A percentile compares a stretch with the other conserved stretches of the same genome.
Evolutionary conservation across 2,888 invertebrate genomes (phyloP).

Genomic region (Chalcosyrphus nemorum): DNA sequence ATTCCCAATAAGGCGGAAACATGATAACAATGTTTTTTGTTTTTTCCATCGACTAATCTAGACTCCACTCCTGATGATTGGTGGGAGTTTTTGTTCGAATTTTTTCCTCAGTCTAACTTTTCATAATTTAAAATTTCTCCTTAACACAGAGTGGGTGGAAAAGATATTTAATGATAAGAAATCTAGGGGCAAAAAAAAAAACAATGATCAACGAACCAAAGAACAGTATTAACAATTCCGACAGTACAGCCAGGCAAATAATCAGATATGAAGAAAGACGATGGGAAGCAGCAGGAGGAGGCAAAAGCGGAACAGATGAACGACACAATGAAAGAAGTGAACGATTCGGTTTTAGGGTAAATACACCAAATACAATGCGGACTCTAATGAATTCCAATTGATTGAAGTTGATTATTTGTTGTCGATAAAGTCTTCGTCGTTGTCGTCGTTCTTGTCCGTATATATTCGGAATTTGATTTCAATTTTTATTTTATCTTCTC

Average conservation of each 20-base stretch:
- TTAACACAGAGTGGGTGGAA: background rate
- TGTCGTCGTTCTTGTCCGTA: constrained; percentile 20
- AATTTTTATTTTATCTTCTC: background rate
- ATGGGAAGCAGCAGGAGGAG: background rate
- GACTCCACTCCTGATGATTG: background rate
- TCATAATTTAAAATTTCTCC: constrained; percentile 9
- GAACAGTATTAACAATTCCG: constrained; percentile 30
- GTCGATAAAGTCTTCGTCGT: constrained; percentile 27
- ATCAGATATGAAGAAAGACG: background rate
- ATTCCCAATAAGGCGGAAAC: constrained; percentile 62
- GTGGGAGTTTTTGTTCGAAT: background rate
- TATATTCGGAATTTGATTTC: constrained; percentile 15
- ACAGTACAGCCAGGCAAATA: background rate
- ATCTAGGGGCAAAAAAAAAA: background rate
- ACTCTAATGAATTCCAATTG: constrained; percentile 47
- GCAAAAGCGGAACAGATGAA: constrained; percentile 2
- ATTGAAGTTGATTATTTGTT: constrained; percentile 56
- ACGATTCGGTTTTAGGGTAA: constrained; percentile 1
- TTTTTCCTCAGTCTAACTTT: constrained; percentile 5
- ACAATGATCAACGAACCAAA: constrained; percentile 29
- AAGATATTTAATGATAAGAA: constrained; percentile 4
- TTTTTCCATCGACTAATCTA: background rate
- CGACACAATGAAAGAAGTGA: background rate
- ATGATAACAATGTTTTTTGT: constrained; percentile 43
- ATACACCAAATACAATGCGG: constrained; percentile 1